Conservation (phyloP, 2,113 vertebrate species). For the Plotosus lineatus region DNA sequence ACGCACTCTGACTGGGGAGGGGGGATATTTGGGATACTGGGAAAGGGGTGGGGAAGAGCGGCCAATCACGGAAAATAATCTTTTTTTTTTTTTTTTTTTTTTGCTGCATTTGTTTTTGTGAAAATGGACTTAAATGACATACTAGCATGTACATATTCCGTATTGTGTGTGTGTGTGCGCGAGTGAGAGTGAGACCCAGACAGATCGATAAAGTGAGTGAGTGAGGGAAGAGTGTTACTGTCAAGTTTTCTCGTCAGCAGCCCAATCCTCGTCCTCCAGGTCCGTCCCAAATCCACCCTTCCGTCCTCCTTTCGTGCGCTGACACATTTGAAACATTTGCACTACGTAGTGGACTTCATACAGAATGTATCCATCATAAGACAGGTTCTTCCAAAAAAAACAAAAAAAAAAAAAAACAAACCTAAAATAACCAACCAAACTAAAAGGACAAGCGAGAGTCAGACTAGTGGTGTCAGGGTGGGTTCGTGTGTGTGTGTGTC, state of each 20-base stretch:
- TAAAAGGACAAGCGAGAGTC: background rate
- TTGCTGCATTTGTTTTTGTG: conserved; percentile 38
- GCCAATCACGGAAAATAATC: conserved; percentile 19
- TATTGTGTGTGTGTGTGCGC: conserved; percentile 70
- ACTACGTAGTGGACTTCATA: conserved; percentile 31
- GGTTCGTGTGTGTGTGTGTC: conserved; percentile 28
- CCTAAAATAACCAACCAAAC: background rate
- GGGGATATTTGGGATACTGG: background rate
- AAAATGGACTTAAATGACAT: conserved; percentile 48
- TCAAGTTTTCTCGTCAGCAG: conserved; percentile 56
- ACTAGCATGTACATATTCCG: conserved; percentile 72
- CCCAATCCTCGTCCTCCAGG: conserved; percentile 23
- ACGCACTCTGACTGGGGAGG: background rate
- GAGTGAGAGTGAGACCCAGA: conserved; percentile 50
- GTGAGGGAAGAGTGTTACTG: conserved; percentile 64
- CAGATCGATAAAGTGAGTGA: background rate
- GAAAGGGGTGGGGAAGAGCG: background rate
- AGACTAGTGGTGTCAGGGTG: conserved; percentile 10
- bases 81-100: conserved; percentile 27
- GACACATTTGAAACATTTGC: conserved; percentile 33
- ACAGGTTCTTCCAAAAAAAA: conserved; percentile 21
- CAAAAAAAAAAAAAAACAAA: background rate
- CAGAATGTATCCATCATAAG: conserved; percentile 52
- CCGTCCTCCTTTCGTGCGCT: background rate
- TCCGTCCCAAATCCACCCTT: background rate